phyloP scores from a whole-genome alignment of 1,140 invertebrate species.

The Elymnias hypermnestra region DNA sequence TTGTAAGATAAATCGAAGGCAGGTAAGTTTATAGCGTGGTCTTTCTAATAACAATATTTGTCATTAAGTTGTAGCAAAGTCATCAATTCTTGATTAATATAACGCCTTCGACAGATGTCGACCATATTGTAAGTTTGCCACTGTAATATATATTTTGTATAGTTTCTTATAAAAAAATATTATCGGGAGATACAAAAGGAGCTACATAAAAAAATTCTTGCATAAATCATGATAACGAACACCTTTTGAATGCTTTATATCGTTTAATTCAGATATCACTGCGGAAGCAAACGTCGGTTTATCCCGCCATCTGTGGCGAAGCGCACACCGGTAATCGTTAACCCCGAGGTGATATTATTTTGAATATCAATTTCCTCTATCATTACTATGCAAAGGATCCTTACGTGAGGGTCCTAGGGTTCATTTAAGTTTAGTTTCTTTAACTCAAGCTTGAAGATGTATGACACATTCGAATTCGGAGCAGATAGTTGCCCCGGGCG shows the following conservation, averaged over 20 bases:
- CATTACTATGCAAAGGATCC: constrained; percentile 64
- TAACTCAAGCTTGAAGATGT: constrained; percentile 58
- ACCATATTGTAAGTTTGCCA: no score
- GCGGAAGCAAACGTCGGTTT: constrained; percentile 74
- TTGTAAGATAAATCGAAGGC: no score
- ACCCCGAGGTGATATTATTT: constrained; percentile 75
- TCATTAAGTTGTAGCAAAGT: no score
- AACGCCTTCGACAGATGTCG: no score
- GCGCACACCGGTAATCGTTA: constrained; percentile 72
- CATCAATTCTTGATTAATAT: no score
- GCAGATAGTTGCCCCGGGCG: constrained; percentile 57
- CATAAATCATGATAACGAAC: constrained; percentile 74
- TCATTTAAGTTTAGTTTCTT: constrained; percentile 48
- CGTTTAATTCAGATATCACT: constrained; percentile 75
- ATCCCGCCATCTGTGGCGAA: constrained; percentile 68
- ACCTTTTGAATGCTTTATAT: constrained; percentile 70
- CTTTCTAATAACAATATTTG: no score
- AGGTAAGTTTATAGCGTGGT: no score
- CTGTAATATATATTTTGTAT: background rate
- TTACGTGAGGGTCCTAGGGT: constrained; percentile 51
- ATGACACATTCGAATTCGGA: constrained; percentile 69
- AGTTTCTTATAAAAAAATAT: constrained; percentile 10
- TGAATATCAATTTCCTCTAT: constrained; percentile 69
- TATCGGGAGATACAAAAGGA: constrained; percentile 49
- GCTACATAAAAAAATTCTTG: constrained; percentile 62